These are phyloP conservation scores for Tapirus terrestris DNA, from an alignment of 2,113 vertebrate genomes.

Conservation along the genomic window DNA sequence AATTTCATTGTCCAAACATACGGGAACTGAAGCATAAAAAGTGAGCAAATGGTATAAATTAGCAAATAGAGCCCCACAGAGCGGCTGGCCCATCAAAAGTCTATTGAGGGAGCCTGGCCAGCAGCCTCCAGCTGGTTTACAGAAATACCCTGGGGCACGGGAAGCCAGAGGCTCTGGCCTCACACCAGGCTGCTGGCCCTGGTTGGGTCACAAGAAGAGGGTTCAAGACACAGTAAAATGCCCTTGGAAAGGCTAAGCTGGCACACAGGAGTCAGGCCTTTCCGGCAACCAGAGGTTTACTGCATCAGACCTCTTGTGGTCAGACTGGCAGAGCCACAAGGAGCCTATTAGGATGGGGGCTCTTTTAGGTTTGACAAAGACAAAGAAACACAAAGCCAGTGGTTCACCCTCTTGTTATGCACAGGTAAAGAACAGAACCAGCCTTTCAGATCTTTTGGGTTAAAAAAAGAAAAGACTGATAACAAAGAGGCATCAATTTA, in stretches of 20 bases:
- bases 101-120: background rate
- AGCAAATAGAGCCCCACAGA: constrained; percentile 52
- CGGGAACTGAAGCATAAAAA: constrained; percentile 68
- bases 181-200: background rate
- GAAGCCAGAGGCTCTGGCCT: background rate
- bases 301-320: background rate
- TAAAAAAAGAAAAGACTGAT: constrained; percentile 48
- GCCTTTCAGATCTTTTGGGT: constrained; percentile 50
- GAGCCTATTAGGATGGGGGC: background rate
- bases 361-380: constrained; percentile 28
- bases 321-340: background rate
- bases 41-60: constrained; percentile 62
- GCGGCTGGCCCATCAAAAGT: background rate
- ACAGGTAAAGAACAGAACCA: background rate
- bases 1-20: constrained; percentile 69
- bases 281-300: background rate
- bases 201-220: background rate
- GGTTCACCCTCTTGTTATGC: background rate
- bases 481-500: background rate
- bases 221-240: background rate
- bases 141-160: background rate
- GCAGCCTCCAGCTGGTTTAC: constrained; percentile 40
- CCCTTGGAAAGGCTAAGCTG: background rate
- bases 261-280: background rate
- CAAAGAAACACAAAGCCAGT: background rate